Percentiles rank a stretch among this genome's conserved stretches.
Conservation (phyloP, 2,113 vertebrate genomes). For the Neogobius melanostomus region DNA sequence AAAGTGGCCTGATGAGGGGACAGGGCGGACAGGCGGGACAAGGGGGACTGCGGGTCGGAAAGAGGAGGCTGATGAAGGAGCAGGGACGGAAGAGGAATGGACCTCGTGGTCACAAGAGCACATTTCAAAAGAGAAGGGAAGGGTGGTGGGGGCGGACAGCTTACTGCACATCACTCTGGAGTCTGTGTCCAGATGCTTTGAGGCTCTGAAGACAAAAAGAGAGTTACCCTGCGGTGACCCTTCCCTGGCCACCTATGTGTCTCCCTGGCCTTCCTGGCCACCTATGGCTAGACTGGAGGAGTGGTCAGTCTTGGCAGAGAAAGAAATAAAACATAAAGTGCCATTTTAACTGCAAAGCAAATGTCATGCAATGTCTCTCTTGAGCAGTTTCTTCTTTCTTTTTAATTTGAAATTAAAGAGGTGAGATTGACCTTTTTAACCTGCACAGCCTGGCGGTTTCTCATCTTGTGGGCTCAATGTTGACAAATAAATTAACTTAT, state of each 20-base stretch:
- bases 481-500: conserved; percentile 82
- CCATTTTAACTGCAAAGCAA: conserved; percentile 86
- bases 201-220: conserved; percentile 79
- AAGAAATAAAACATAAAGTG: conserved; percentile 79
- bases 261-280: conserved; percentile 83
- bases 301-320: conserved; percentile 72
- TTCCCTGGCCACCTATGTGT: conserved; percentile 57
- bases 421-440: conserved; percentile 74
- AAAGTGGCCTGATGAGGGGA: conserved; percentile 48
- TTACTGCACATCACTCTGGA: conserved; percentile 80
- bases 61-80: conserved; percentile 72
- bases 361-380: conserved; percentile 76
- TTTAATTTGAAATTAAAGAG: conserved; percentile 72
- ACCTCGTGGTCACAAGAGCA: conserved; percentile 57
- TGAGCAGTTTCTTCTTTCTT: conserved; percentile 69
- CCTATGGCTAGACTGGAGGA: conserved; percentile 79
- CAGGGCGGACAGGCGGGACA: conserved; percentile 52
- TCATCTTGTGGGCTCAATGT: conserved; percentile 75
- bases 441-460: conserved; percentile 73
- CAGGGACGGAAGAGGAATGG: conserved; percentile 71
- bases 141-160: conserved; percentile 66
- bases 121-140: conserved; percentile 48
- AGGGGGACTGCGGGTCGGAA: conserved; percentile 53
- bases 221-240: conserved; percentile 68
- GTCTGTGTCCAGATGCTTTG: conserved; percentile 80